Evolutionary conservation across 2,113 vertebrate species (phyloP).

Genomic region (Paradoxurus hermaphroditus): DNA sequence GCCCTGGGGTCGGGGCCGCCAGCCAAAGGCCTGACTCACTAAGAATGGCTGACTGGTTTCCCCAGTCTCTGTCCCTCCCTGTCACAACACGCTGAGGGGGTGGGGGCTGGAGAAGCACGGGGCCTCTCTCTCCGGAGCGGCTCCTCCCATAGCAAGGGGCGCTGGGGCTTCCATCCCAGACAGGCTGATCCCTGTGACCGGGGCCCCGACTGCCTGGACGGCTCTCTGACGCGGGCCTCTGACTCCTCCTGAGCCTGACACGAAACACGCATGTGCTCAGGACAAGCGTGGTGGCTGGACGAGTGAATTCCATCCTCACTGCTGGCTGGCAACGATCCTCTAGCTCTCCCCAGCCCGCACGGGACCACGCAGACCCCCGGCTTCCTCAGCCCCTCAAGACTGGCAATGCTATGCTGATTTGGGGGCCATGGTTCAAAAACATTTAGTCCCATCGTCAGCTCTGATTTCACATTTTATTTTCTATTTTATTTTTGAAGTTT

Average conservation of each 20-base stretch:
- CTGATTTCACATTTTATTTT: background rate
- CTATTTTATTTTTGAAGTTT: too few species aligned
- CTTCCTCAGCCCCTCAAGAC: fast-evolving
- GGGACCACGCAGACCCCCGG: fast-evolving
- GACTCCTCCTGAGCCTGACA: background rate
- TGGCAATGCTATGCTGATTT: fast-evolving
- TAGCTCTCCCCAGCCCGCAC: background rate
- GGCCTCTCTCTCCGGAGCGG: background rate
- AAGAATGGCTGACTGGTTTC: constrained; percentile 53
- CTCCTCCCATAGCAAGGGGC: background rate
- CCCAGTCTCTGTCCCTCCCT: constrained; percentile 36
- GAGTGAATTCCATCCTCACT: fast-evolving
- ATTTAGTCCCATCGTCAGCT: background rate
- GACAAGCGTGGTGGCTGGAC: fast-evolving
- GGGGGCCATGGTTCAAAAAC: background rate
- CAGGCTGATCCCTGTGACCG: background rate
- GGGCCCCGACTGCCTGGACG: too few species aligned
- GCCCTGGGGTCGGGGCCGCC: constrained; percentile 57
- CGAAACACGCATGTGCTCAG: fast-evolving
- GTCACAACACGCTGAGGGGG: constrained; percentile 45
- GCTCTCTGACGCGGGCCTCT: background rate
- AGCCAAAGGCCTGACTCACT: constrained; percentile 72
- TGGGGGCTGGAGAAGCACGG: background rate
- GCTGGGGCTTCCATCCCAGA: background rate
- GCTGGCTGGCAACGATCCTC: background rate